Evolutionary conservation across 2,797 vertebrate species (phyloP), one percentile per base, ranked within the genome.

Genomic region (Hydrocynus forskahlii): DNA sequence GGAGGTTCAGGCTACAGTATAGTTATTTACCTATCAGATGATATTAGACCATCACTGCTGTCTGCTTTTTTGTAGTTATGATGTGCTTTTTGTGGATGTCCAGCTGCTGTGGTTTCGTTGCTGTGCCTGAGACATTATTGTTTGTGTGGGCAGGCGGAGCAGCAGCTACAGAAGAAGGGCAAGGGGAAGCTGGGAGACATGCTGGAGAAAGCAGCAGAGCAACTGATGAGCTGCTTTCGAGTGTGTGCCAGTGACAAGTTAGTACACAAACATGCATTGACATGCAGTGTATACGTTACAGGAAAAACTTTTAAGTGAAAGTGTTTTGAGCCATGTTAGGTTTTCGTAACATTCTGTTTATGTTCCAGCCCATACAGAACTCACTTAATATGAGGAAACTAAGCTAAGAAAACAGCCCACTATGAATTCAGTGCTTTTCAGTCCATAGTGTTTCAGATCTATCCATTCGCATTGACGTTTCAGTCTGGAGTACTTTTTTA

Each of bases 161-260:
- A 98, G 87, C 98, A 99, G 89, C 86, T 97, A 73, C 95, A 95
- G 84, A 96, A 96, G 91, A 99, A 96, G 87, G 95, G 96, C 0
- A 98, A 96, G 80, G 96, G 96, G 89, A 98, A 97, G 84, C 91
- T 94, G 1, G 95, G 96, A 0, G 97, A 99, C 88, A 99, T 98
- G 97, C 54, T 99, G 92, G 98, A 99, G 89, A 99, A 99, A 76
- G 96, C 98, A 0, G 97, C 98, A 0, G 98, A 99, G 55, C 93
- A 97, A 60, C 91, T 99, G 78, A 99, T 99, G 98, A 95, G 96
- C 92, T 99, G 97, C 89, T 99, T 99, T 87, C 93, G 98, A 69
- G 96, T 99, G 67, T 99, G 98, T 83, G 98, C 97, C 90, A 99
- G 97, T 5, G 97, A 99, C 93, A 99, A 97, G 98, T 99, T 80